Evolutionary conservation across 2,113 vertebrate genomes (phyloP).

Genomic region (Calypte anna): DNA sequence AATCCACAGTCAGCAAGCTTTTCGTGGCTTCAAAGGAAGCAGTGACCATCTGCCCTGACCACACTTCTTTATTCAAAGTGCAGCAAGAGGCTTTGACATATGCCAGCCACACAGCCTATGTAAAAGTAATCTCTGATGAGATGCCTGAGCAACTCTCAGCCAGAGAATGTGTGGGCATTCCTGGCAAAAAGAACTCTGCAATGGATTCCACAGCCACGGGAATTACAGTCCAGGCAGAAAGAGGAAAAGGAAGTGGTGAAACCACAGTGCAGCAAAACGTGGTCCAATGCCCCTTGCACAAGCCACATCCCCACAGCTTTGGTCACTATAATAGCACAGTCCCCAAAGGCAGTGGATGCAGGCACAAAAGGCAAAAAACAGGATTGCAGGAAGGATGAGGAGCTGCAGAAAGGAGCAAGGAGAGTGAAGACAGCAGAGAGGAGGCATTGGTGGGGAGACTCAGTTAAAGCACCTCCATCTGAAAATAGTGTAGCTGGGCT

Average conservation of each 20-base stretch:
- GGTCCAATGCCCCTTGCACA: background rate
- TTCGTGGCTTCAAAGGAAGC: background rate
- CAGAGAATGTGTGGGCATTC: background rate
- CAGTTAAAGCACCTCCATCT: background rate
- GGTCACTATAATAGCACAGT: background rate
- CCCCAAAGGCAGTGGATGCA: background rate
- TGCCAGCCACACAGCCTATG: background rate
- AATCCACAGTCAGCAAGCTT: background rate
- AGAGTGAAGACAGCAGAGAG: background rate
- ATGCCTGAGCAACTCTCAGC: background rate
- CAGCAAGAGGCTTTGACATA: background rate
- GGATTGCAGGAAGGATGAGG: rapidly evolving
- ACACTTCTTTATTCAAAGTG: background rate
- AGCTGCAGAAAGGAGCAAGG: background rate
- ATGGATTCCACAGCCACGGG: background rate
- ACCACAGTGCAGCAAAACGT: background rate
- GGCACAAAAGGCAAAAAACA: background rate
- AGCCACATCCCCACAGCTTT: background rate
- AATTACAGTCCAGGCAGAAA: background rate
- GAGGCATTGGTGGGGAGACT: background rate
- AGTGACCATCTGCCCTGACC: background rate
- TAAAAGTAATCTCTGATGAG: background rate
- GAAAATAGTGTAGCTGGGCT: background rate
- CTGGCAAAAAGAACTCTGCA: background rate
- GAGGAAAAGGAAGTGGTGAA: constrained; percentile 30